Base-by-base conservation (phyloP, 2,113 vertebrate species). In the Ictalurus punctatus region DNA sequence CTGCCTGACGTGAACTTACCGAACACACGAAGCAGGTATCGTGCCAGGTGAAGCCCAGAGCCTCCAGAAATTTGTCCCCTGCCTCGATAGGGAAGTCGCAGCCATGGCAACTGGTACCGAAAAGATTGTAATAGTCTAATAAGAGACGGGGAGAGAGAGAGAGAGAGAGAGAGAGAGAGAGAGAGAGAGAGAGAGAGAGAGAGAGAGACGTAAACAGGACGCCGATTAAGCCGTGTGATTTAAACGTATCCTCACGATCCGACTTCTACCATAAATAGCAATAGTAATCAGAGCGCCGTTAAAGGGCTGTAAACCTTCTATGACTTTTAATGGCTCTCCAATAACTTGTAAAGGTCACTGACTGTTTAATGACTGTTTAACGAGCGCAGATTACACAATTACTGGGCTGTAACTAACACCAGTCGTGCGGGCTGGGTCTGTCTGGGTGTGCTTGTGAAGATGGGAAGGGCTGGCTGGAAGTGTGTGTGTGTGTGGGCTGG, bases 21-120 rank as follows among this genome's bases (percentile, higher is more conserved):
- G 97, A 95, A 88, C 98, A 99, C 16, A 99, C 98, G 87, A 99
- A 99, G 94, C 98, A 99, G 90, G 98, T 99, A 92, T 99, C 98
- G 6, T 99, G 98, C 98, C 98, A 99, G 92, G 97, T 99, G 91
- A 94, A 96, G 54, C 98, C 97, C 82, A 99, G 91, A 34, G 97
- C 98, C 91, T 99, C 97, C 91, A 99, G 95, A 91, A 99, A 99
- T 92, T 97, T 97, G 93, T 99, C 98, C 2, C 98, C 98, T 2
- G 98, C 98, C 94, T 99, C 98, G 73, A 99, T 99, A 87, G 98
- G 98, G 92, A 98, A 99, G 90, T 99, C 98, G 84, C 98, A 99
- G 86, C 98, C 98, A 0, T 94, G 97, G 93, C 98, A 99, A 93
- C 96, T 97, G 0, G 98, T 97, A 89, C 98, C 98, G 21, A 99